Evolutionary conservation across 2,113 vertebrate species (phyloP).

Genomic region (Indri indri): DNA sequence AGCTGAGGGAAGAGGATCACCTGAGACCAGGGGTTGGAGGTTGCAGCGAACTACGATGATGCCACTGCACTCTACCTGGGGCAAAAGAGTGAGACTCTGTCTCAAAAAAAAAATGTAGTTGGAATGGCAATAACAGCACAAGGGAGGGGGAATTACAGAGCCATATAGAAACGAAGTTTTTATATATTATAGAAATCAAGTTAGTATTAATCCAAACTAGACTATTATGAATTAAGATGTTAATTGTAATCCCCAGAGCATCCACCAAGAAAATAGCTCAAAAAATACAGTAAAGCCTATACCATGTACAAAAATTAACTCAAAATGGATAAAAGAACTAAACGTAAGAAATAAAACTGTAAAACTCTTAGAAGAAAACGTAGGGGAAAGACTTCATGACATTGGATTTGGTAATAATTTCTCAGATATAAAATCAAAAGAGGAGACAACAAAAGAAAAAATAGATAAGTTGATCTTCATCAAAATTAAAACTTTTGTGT

Average conservation of each 20-base stretch:
- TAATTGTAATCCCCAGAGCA: background rate
- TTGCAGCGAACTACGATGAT: no score
- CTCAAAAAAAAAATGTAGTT: background rate
- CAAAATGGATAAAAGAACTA: background rate
- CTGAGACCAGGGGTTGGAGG: no score
- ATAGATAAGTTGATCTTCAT: background rate
- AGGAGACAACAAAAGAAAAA: background rate
- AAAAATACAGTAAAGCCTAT: constrained; percentile 22
- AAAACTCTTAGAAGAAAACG: background rate
- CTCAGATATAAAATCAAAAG: background rate
- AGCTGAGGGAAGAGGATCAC: no score
- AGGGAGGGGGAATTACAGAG: background rate
- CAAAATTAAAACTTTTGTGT: background rate
- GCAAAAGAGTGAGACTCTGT: no score
- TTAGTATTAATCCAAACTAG: background rate
- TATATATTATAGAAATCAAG: constrained; percentile 15
- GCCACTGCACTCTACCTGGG: no score
- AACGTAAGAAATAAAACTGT: background rate
- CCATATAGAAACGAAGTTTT: background rate
- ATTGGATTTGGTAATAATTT: background rate
- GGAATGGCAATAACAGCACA: background rate
- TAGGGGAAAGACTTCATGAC: background rate
- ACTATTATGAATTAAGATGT: constrained; percentile 1
- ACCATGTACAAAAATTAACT: constrained; percentile 9
- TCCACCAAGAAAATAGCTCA: background rate